Conservation (phyloP, 2,113 vertebrate species). For the Beaufortia kweichowensis region DNA sequence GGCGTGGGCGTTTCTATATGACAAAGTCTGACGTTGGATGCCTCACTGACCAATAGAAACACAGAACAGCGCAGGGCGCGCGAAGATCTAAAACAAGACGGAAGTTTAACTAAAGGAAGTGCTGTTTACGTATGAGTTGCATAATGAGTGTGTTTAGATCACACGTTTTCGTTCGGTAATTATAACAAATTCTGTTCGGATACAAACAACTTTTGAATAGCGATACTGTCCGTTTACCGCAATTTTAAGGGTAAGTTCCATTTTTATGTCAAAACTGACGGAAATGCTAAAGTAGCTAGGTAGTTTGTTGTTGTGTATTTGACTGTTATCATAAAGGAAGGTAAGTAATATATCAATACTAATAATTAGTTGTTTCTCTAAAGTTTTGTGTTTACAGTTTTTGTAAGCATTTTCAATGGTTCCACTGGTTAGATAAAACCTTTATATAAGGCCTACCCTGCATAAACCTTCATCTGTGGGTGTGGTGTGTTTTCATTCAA, state of each 20-base stretch:
- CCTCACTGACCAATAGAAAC: conserved; percentile 62
- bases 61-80: conserved; percentile 53
- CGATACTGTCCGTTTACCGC: not conserved
- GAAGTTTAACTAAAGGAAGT: conserved; percentile 49
- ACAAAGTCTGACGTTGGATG: not conserved
- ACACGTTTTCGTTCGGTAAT: not conserved
- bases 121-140: conserved; percentile 43
- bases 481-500: not conserved
- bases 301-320: not conserved
- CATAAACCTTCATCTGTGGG: not conserved
- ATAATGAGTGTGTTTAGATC: not conserved
- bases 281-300: not conserved
- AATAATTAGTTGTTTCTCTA: too few species aligned
- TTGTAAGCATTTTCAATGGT: too few species aligned
- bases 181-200: not conserved
- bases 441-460: too few species aligned
- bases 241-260: conserved; percentile 40
- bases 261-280: not conserved
- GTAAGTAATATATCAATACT: not conserved
- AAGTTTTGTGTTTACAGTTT: too few species aligned
- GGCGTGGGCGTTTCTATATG: not conserved
- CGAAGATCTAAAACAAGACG: conserved; percentile 60
- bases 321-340: not conserved
- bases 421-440: too few species aligned
- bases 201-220: not conserved